Conservation (phyloP, 2,888 invertebrate species). For the Pinctada fucata region DNA sequence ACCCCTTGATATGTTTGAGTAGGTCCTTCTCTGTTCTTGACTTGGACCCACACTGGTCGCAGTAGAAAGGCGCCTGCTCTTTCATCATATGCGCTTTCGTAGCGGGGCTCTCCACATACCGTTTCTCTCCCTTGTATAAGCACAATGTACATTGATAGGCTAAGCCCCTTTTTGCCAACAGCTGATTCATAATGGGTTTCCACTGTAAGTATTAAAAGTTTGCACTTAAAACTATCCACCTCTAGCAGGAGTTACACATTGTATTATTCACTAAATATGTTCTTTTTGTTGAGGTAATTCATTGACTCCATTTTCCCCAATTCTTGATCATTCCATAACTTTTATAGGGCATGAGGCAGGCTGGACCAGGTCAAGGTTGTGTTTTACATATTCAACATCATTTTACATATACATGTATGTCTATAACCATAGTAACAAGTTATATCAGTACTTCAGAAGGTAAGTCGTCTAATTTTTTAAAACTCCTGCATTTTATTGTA, state of each 20-base stretch:
- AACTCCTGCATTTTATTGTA: not conserved
- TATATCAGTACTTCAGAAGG: no score
- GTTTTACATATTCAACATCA: not conserved
- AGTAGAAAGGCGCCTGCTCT: conserved; percentile 12
- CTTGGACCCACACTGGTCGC: not conserved
- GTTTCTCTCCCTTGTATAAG: not conserved
- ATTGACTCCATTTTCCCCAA: not conserved
- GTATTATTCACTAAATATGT: no score
- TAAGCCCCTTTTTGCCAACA: not conserved
- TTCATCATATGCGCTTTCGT: not conserved
- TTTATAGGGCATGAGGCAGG: not conserved
- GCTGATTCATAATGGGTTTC: not conserved
- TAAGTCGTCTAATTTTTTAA: not conserved
- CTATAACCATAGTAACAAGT: no score
- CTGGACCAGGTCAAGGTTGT: not conserved
- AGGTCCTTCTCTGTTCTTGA: conserved; percentile 3
- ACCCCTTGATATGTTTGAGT: not conserved
- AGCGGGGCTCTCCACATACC: not conserved
- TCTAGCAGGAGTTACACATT: no score
- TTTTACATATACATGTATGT: no score
- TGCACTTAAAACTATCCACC: not conserved
- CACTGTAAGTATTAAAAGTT: not conserved
- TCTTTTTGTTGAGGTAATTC: no score
- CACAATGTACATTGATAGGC: conserved; percentile 9
- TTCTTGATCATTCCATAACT: not conserved